Evolutionary conservation across 2,113 vertebrate species (phyloP).

Genomic region (Isurus oxyrinchus): DNA sequence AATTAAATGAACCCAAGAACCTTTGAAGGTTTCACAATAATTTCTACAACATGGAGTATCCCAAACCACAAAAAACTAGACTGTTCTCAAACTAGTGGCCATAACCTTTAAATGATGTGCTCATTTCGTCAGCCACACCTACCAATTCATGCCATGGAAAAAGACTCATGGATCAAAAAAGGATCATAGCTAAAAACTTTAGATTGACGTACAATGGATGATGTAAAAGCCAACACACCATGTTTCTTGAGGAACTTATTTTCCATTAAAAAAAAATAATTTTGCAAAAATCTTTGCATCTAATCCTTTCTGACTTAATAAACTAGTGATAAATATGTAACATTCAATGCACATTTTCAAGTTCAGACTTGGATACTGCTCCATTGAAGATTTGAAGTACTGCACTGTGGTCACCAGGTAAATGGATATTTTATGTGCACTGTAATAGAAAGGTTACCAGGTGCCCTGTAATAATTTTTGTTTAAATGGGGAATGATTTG

Average conservation of each 20-base stretch:
- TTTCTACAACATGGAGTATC: neutral
- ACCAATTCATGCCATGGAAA: constrained; percentile 2
- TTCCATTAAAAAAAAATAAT: neutral
- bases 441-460: neutral
- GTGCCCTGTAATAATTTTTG: neutral
- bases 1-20: constrained; percentile 2
- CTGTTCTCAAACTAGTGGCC: neutral
- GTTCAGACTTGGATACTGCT: constrained; percentile 2
- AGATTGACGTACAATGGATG: neutral
- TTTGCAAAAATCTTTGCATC: neutral
- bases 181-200: neutral
- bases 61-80: neutral
- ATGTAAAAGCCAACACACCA: neutral
- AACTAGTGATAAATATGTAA: constrained; percentile 6
- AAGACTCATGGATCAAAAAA: neutral
- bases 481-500: constrained; percentile 26
- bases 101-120: neutral
- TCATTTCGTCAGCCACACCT: neutral
- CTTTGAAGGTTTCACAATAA: neutral
- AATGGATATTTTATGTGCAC: neutral
- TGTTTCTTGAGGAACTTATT: neutral
- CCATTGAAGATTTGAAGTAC: constrained; percentile 25
- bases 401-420: constrained; percentile 21
- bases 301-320: neutral
- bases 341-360: constrained; percentile 14